These are phyloP conservation scores for Myiagra hebetior DNA, from an alignment of 2,113 vertebrate species.

Conservation along the genomic window DNA sequence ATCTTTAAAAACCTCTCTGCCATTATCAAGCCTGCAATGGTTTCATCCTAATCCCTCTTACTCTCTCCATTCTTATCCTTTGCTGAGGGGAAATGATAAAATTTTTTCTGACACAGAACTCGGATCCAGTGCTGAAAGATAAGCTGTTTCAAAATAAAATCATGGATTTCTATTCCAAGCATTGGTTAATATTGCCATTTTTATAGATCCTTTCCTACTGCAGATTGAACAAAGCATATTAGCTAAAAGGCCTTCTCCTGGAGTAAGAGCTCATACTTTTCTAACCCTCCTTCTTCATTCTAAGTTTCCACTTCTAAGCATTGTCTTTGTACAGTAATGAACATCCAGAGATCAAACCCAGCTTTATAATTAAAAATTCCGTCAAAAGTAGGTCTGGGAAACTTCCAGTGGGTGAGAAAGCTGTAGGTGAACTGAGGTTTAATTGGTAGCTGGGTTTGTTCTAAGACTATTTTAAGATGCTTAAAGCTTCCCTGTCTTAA, in stretches of 20 bases:
- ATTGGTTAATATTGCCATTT: slow-evolving; percentile 42
- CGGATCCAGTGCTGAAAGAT: slow-evolving; percentile 20
- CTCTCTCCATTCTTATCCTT: slow-evolving; percentile 37
- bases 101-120: slow-evolving; percentile 10
- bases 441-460: background rate
- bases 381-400: background rate
- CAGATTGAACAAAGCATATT: slow-evolving; percentile 11
- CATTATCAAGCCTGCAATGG: slow-evolving; percentile 39
- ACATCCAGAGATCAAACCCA: background rate
- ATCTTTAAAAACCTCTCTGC: slow-evolving; percentile 40
- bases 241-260: background rate
- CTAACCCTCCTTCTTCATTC: background rate
- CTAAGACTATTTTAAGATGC: background rate
- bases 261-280: background rate
- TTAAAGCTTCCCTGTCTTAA: background rate
- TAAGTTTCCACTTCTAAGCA: background rate
- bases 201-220: background rate
- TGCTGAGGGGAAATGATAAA: slow-evolving; percentile 49
- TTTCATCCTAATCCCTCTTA: slow-evolving; percentile 61
- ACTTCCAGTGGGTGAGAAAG: background rate
- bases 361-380: background rate
- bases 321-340: background rate
- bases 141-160: slow-evolving; percentile 57
- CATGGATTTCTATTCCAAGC: slow-evolving; percentile 28
- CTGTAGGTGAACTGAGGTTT: background rate